phyloP scores from a whole-genome alignment of 2,888 invertebrate genomes.

The Anoncus sp. region DNA sequence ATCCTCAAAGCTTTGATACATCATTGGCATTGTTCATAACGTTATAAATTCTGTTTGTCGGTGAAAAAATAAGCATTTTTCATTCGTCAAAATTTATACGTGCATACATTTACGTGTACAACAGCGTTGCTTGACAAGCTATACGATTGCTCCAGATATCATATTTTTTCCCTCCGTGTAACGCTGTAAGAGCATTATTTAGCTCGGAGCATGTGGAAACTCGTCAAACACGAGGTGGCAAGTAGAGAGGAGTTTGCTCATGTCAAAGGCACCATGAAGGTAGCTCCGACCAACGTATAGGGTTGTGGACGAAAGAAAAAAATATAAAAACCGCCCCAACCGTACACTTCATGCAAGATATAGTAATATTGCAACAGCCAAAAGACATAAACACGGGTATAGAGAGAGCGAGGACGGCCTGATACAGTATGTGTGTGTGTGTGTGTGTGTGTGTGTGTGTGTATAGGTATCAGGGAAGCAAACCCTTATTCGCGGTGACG shows the following conservation, averaged over 20 bases:
- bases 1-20: no score
- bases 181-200: conserved; percentile 1
- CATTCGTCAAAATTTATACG: no score
- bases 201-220: neutral
- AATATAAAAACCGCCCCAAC: neutral
- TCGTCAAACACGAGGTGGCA: conserved; percentile 2
- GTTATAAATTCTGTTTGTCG: no score
- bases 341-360: neutral
- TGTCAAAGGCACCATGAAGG: conserved; percentile 16
- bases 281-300: neutral
- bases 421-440: no score
- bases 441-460: no score
- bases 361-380: conserved; percentile 1
- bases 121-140: neutral
- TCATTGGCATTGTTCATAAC: no score
- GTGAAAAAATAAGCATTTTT: no score
- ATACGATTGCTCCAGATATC: neutral
- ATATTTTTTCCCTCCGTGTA: no score
- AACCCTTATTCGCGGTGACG: conserved; percentile 37
- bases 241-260: conserved; percentile 3
- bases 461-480: conserved; percentile 22
- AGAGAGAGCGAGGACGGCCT: neutral
- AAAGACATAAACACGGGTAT: neutral
- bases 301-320: conserved; percentile 8
- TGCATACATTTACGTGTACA: no score